phyloP scores from a whole-genome alignment of 2,797 vertebrate species.

The Hydrocynus forskahlii region DNA sequence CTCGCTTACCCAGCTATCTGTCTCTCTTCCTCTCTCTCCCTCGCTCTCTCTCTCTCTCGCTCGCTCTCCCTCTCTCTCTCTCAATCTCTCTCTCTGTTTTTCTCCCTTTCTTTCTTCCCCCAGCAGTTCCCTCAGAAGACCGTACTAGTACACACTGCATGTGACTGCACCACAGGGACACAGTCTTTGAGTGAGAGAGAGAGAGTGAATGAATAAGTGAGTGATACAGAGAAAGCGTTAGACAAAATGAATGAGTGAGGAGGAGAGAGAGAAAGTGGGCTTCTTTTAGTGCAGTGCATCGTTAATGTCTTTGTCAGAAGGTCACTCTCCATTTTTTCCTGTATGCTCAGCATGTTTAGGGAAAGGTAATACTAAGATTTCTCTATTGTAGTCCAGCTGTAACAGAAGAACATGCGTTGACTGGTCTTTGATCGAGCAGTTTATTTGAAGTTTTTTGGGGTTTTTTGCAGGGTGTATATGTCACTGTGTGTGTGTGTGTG shows the following conservation, averaged over 20 bases:
- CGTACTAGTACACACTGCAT: slow-evolving; percentile 5
- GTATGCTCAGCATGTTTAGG: neutral
- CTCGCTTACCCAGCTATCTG: too few species aligned
- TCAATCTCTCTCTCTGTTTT: too few species aligned
- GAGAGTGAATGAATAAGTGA: neutral
- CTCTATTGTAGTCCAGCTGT: slow-evolving; percentile 16
- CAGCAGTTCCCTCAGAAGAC: slow-evolving; percentile 25
- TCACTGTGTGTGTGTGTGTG: slow-evolving; percentile 41
- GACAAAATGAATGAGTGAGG: neutral
- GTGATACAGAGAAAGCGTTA: neutral
- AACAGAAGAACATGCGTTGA: slow-evolving; percentile 14
- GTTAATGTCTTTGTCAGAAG: slow-evolving; percentile 20
- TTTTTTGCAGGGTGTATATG: slow-evolving; percentile 26
- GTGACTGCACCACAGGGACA: slow-evolving; percentile 22
- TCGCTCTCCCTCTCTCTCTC: neutral
- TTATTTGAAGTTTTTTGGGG: slow-evolving; percentile 21
- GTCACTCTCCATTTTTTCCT: slow-evolving; percentile 8
- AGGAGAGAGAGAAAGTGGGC: neutral
- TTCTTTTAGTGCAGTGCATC: slow-evolving; percentile 9
- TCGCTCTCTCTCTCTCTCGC: neutral
- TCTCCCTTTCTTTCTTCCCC: neutral
- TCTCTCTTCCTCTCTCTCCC: neutral
- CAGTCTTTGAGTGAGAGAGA: neutral
- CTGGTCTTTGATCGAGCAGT: slow-evolving; percentile 12
- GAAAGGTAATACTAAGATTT: neutral